Conservation (phyloP, 53 echinoderm and acorn worm genomes). For the Paracentrotus lividus region DNA sequence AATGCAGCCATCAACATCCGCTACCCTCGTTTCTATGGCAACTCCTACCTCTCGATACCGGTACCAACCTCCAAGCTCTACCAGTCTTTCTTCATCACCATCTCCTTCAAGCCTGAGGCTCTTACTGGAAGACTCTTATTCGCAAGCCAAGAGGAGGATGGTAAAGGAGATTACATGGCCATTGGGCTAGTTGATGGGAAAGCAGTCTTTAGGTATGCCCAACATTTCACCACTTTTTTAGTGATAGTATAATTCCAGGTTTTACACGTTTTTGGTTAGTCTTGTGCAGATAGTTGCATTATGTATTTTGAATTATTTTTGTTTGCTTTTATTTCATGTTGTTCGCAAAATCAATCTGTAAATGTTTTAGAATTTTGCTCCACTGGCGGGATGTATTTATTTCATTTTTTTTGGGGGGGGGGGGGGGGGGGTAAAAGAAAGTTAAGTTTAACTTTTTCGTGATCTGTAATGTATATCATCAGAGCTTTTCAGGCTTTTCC, state of each 20-base stretch:
- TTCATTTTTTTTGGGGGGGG: no score
- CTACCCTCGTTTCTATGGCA: conserved; percentile 70
- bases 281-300: no score
- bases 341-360: not conserved
- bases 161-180: conserved; percentile 85
- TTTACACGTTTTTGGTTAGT: no score
- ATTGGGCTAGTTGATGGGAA: conserved; percentile 82
- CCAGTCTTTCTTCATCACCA: conserved; percentile 86
- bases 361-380: no score
- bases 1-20: conserved; percentile 53
- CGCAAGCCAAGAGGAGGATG: conserved; percentile 78
- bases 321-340: not conserved
- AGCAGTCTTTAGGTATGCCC: conserved; percentile 85
- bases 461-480: no score
- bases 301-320: not conserved
- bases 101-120: conserved; percentile 89
- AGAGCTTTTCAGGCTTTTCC: no score
- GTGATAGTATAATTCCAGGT: no score
- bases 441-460: no score
- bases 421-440: no score
- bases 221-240: not conserved
- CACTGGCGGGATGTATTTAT: no score
- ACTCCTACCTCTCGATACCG: conserved; percentile 42
- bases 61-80: conserved; percentile 67
- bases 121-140: conserved; percentile 87